phyloP scores from a whole-genome alignment of 2,888 invertebrate genomes.

The Cataglyphis rosenhaueri region DNA sequence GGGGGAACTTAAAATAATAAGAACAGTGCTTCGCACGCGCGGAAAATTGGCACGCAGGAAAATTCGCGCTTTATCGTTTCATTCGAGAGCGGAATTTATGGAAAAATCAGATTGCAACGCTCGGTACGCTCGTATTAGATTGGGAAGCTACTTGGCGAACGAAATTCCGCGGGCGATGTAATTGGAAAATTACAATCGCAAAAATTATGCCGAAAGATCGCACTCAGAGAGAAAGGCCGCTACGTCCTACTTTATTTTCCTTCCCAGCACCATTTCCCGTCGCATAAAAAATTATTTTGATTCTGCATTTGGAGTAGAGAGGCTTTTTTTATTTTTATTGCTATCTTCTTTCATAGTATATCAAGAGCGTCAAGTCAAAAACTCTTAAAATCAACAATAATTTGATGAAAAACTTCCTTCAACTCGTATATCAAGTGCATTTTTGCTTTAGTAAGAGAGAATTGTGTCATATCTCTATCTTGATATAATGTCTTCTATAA shows the following conservation, averaged over 20 bases:
- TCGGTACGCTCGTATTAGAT: not conserved
- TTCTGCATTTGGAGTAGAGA: conserved; percentile 15
- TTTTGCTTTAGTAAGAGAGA: conserved; percentile 1
- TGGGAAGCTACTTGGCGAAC: conserved; percentile 25
- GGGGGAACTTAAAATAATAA: conserved; percentile 37
- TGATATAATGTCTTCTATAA: not conserved
- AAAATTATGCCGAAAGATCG: conserved; percentile 37
- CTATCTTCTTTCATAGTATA: conserved; percentile 38
- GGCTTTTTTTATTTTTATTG: conserved; percentile 15
- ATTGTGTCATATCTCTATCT: not conserved
- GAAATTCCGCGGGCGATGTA: conserved; percentile 49
- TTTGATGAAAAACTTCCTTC: conserved; percentile 17
- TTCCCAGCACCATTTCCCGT: not conserved
- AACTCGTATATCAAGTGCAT: conserved; percentile 27
- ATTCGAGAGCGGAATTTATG: not conserved
- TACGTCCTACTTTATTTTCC: conserved; percentile 23
- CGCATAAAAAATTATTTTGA: conserved; percentile 45
- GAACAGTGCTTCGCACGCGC: not conserved
- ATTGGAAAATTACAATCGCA: conserved; percentile 71
- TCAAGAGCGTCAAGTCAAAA: conserved; percentile 32
- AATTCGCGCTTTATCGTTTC: conserved; percentile 24
- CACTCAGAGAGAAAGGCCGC: conserved; percentile 27
- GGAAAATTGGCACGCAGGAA: not conserved
- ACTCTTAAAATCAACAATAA: conserved; percentile 41
- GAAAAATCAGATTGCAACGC: conserved; percentile 37